These are phyloP conservation scores for Nowickia ferox DNA, from an alignment of 2,888 invertebrate genomes.

Conservation along the genomic window DNA sequence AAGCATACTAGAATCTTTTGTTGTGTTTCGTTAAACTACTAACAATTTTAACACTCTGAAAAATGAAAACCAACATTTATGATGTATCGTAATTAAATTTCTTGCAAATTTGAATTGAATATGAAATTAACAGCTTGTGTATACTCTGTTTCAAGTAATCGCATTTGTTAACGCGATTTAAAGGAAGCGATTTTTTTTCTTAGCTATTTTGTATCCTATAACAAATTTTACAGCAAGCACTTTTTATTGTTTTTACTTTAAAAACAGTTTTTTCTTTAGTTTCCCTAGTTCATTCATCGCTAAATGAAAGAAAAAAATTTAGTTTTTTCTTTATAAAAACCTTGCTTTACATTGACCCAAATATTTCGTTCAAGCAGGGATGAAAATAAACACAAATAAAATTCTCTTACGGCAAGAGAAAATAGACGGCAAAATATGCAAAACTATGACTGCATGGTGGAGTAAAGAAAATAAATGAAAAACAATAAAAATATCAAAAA, in stretches of 20 bases:
- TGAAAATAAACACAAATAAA: constrained; percentile 64
- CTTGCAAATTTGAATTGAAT: too few relatives aligned
- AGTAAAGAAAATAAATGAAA: constrained; percentile 37
- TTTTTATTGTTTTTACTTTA: constrained; percentile 13
- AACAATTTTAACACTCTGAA: too few relatives aligned
- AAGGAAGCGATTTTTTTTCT: background rate
- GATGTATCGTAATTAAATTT: too few relatives aligned
- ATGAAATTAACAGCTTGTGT: too few relatives aligned
- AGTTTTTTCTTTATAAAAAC: constrained; percentile 18
- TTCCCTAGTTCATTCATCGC: background rate
- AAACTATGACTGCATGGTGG: constrained; percentile 69
- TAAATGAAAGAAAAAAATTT: background rate
- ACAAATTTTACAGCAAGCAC: background rate
- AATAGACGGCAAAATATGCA: constrained; percentile 56
- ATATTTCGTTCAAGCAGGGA: constrained; percentile 32
- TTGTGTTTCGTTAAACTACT: too few relatives aligned
- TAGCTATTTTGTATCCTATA: background rate
- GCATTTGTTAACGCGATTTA: too few relatives aligned
- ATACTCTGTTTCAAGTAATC: too few relatives aligned
- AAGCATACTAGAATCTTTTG: too few relatives aligned
- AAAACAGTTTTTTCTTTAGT: too few relatives aligned
- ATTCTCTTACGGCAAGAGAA: constrained; percentile 53
- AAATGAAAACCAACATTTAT: too few relatives aligned
- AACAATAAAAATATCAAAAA: constrained; percentile 21
- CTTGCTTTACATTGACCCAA: constrained; percentile 75